These are phyloP conservation scores for Sarcophaga variegata DNA, from an alignment of 2,888 invertebrate species.

Conservation along the genomic window DNA sequence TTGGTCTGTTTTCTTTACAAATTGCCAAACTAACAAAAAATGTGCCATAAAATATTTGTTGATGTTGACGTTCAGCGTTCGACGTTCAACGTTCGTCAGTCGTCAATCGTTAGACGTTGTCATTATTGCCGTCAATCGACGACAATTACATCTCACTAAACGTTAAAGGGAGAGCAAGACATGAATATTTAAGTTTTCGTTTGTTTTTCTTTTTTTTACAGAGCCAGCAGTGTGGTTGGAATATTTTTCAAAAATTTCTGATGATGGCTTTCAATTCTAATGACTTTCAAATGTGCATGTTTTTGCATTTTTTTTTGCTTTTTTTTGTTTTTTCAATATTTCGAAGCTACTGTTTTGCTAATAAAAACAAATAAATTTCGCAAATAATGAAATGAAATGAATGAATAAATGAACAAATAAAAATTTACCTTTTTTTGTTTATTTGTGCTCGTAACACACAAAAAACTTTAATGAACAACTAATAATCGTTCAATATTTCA, in stretches of 20 bases:
- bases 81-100: neutral
- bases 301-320: no score
- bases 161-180: neutral
- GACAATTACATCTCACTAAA: slow-evolving; percentile 36
- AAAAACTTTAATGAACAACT: slow-evolving; percentile 41
- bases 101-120: neutral
- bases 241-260: neutral
- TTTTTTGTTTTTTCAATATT: neutral
- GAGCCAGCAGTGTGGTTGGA: slow-evolving; percentile 14
- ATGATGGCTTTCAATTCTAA: neutral
- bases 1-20: slow-evolving; percentile 8
- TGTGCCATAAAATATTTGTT: slow-evolving; percentile 7
- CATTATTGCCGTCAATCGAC: slow-evolving; percentile 37
- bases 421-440: slow-evolving; percentile 28
- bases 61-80: neutral
- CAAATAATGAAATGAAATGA: slow-evolving; percentile 11
- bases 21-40: slow-evolving; percentile 43
- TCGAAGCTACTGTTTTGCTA: slow-evolving; percentile 20
- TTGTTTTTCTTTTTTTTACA: neutral
- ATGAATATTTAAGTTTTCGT: slow-evolving; percentile 14
- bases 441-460: slow-evolving; percentile 31
- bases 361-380: slow-evolving; percentile 21
- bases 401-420: no score
- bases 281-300: slow-evolving; percentile 14
- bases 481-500: slow-evolving; percentile 18